Percentiles rank a stretch among this genome's conserved stretches.
Evolutionary conservation across 2,797 vertebrate species (phyloP).

Genomic region (Propithecus deckenii): DNA sequence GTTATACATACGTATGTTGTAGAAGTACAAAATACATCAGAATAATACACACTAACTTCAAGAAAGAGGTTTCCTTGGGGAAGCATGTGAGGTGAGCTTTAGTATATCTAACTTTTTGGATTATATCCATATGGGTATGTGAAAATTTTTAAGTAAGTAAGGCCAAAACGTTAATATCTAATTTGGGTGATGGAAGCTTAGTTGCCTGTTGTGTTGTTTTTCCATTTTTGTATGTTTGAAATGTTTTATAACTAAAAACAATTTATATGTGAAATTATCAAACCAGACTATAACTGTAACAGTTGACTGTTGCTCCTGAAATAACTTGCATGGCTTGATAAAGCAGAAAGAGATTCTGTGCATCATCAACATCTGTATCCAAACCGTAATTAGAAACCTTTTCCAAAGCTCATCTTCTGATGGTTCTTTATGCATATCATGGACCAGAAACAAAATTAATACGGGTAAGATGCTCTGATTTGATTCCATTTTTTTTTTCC

Average conservation of each 20-base stretch:
- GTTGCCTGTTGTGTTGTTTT: neutral
- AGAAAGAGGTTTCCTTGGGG: neutral
- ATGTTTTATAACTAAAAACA: constrained; percentile 27
- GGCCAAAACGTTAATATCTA: constrained; percentile 2
- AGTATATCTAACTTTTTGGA: neutral
- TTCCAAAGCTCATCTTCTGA: neutral
- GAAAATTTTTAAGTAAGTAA: neutral
- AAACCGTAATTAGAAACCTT: constrained; percentile 36
- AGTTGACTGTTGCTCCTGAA: constrained; percentile 32
- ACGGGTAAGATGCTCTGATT: neutral
- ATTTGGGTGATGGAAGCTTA: neutral
- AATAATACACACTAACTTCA: neutral
- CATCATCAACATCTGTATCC: neutral
- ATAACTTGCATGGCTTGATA: neutral
- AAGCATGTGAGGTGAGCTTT: neutral
- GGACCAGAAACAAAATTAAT: constrained; percentile 39
- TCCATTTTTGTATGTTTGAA: neutral
- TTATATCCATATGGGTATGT: neutral
- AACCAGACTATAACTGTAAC: neutral
- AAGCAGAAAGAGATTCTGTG: neutral
- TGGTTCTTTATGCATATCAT: neutral
- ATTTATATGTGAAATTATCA: constrained; percentile 28
- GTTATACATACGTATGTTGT: neutral
- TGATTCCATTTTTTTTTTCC: neutral
- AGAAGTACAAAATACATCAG: neutral